Conservation (phyloP, 2,797 vertebrate genomes). For the Ctenopoma kingsleyae region DNA sequence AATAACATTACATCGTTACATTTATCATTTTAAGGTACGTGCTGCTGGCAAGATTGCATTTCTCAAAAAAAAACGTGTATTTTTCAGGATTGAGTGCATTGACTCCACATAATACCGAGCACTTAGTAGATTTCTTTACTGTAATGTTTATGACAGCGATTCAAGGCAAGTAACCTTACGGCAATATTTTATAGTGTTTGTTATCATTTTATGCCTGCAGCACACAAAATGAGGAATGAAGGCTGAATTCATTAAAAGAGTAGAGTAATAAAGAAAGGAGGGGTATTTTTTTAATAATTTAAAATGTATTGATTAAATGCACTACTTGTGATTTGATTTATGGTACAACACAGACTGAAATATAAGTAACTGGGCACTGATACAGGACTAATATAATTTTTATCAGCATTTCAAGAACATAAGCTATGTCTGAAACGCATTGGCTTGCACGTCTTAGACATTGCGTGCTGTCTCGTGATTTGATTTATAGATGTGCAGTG, state of each 20-base stretch:
- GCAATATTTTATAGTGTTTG: constrained; percentile 6
- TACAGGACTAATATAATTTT: constrained; percentile 29
- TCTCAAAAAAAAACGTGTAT: not conserved
- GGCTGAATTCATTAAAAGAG: constrained; percentile 14
- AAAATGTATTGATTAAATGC: constrained; percentile 44
- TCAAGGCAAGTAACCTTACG: constrained; percentile 5
- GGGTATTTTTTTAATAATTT: constrained; percentile 37
- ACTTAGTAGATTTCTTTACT: not conserved
- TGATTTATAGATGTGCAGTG: constrained; percentile 63
- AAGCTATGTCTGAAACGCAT: constrained; percentile 18
- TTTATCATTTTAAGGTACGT: constrained; percentile 10
- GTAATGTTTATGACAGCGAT: constrained; percentile 8
- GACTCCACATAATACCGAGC: not conserved
- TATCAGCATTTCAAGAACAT: constrained; percentile 32
- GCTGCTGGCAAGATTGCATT: not conserved
- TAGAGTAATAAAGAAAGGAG: constrained; percentile 33
- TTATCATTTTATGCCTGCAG: constrained; percentile 12
- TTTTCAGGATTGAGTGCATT: not conserved
- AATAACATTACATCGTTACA: not conserved
- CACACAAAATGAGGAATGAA: not conserved
- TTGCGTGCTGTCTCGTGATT: constrained; percentile 42
- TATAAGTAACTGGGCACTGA: constrained; percentile 2
- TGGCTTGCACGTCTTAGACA: constrained; percentile 16
- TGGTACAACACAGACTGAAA: constrained; percentile 14
- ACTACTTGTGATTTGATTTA: constrained; percentile 27